Conservation (phyloP, 2,888 invertebrate genomes). For the Geotrupes spiniger region DNA sequence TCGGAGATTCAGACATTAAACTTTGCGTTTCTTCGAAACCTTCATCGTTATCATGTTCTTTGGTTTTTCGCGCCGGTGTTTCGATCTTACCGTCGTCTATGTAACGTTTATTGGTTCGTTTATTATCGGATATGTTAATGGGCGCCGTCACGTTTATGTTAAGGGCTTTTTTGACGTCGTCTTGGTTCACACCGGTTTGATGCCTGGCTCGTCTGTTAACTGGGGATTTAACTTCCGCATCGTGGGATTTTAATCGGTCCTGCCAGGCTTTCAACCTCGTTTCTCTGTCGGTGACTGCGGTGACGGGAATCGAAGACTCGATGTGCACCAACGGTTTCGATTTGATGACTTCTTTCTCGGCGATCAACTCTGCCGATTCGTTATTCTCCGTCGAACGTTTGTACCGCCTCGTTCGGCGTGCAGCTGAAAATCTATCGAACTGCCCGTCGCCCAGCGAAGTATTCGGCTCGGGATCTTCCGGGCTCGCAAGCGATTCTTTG, state of each 20-base stretch:
- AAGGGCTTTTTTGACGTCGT: conserved; percentile 68
- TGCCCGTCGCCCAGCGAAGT: conserved; percentile 70
- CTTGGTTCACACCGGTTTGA: conserved; percentile 68
- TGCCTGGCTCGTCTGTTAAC: conserved; percentile 53
- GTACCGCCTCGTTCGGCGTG: conserved; percentile 77
- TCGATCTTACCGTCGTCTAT: conserved; percentile 32
- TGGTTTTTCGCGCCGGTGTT: conserved; percentile 43
- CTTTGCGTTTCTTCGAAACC: conserved; percentile 90
- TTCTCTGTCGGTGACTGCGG: conserved; percentile 57
- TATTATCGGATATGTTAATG: conserved; percentile 24
- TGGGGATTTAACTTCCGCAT: conserved; percentile 45
- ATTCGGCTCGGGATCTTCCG: conserved; percentile 47
- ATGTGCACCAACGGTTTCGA: conserved; percentile 25
- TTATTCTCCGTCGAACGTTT: conserved; percentile 62
- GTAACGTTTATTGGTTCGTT: not conserved
- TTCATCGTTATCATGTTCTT: conserved; percentile 80
- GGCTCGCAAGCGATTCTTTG: conserved; percentile 34
- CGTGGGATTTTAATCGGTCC: conserved; percentile 58
- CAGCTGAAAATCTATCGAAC: conserved; percentile 81
- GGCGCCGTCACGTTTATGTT: conserved; percentile 40
- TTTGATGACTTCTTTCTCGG: conserved; percentile 51
- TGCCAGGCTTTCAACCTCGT: conserved; percentile 67
- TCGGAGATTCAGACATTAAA: conserved; percentile 80
- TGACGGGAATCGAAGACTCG: conserved; percentile 31
- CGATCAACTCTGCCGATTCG: conserved; percentile 43